Evolutionary conservation across 2,113 vertebrate genomes (phyloP).

Genomic region (Dipodomys spectabilis): DNA sequence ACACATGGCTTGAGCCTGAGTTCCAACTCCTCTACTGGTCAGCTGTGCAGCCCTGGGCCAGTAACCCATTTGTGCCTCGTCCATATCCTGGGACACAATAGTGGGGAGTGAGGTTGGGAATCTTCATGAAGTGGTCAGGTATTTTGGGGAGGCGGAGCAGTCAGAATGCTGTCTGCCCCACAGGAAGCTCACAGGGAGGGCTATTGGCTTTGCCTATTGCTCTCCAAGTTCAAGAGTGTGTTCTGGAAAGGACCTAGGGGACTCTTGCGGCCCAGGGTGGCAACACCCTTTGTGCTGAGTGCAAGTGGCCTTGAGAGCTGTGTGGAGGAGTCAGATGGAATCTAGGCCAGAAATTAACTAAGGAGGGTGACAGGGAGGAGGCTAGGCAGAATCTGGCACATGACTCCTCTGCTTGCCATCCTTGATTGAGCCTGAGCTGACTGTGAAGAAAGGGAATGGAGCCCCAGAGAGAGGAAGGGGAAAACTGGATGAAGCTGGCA

Average conservation of each 20-base stretch:
- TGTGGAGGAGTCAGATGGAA: not conserved
- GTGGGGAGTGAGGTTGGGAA: no score
- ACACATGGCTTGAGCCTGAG: not conserved
- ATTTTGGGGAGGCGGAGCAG: accelerated
- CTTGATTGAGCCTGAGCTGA: not conserved
- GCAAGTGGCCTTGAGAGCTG: not conserved
- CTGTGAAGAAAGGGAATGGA: not conserved
- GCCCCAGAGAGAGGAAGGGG: not conserved
- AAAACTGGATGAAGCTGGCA: not conserved
- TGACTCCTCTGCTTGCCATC: not conserved
- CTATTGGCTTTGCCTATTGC: not conserved
- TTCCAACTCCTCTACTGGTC: not conserved
- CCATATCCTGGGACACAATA: not conserved
- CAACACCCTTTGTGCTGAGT: not conserved
- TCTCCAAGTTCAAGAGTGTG: not conserved
- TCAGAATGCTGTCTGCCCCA: no score
- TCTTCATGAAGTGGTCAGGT: not conserved
- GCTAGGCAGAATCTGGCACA: no score
- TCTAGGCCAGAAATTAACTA: not conserved
- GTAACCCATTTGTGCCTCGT: not conserved
- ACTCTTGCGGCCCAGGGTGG: not conserved
- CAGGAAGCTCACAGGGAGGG: not conserved
- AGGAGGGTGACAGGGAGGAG: not conserved
- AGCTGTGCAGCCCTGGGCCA: not conserved
- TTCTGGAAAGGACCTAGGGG: not conserved